phyloP scores from a whole-genome alignment of 2,888 invertebrate genomes.

The Frankliniella fusca region DNA sequence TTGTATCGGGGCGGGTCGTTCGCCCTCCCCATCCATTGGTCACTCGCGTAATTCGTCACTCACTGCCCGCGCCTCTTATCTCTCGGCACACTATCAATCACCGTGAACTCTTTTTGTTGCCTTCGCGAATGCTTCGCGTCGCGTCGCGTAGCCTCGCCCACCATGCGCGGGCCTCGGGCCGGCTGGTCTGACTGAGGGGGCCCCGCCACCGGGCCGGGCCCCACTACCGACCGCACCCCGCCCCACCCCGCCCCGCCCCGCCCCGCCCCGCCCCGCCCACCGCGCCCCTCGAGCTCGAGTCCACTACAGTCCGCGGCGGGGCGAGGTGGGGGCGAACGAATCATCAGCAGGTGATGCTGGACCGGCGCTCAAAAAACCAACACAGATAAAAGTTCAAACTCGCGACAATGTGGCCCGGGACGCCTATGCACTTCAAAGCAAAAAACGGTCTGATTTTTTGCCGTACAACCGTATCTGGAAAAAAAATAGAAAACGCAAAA shows the following conservation, averaged over 20 bases:
- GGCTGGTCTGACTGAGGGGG: constrained; percentile 1
- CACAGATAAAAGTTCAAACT: too few species aligned
- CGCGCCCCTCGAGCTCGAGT: neutral
- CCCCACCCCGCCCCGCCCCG: neutral
- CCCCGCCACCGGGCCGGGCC: neutral
- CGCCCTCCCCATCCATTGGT: neutral
- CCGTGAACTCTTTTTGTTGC: neutral
- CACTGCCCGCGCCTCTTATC: neutral
- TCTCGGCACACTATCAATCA: neutral
- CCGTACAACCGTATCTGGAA: too few species aligned
- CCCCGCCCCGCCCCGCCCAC: too few species aligned
- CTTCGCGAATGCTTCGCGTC: neutral
- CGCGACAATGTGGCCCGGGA: too few species aligned
- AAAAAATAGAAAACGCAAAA: too few species aligned
- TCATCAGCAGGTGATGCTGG: too few species aligned
- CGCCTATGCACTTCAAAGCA: too few species aligned
- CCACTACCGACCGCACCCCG: neutral
- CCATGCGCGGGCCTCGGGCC: neutral
- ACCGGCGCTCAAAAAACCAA: too few species aligned
- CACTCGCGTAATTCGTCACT: neutral
- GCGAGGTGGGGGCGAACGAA: neutral
- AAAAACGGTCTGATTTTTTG: too few species aligned
- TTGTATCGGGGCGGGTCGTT: neutral
- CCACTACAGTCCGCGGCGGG: neutral
- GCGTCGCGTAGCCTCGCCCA: neutral